A percentile compares a stretch with the other conserved stretches of the same genome.
Evolutionary conservation across 2,888 invertebrate species (phyloP).

Genomic region (Formica aserva): DNA sequence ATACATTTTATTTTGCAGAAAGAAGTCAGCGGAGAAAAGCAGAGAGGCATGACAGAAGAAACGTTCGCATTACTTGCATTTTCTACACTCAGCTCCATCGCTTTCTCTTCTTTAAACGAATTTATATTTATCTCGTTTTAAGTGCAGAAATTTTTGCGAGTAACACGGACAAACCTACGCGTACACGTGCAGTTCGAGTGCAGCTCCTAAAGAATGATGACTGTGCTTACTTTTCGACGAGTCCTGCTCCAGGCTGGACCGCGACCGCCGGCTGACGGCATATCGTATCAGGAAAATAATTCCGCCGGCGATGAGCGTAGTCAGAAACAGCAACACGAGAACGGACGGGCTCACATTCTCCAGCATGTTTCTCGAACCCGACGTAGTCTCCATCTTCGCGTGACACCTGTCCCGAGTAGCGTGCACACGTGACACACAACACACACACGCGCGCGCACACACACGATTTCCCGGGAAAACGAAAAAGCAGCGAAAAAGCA

Average conservation of each 20-base stretch:
- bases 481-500: background rate
- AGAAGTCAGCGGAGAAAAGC: background rate
- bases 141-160: background rate
- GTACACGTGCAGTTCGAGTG: background rate
- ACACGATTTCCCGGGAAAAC: background rate
- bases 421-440: constrained; percentile 14
- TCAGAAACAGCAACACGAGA: constrained; percentile 50
- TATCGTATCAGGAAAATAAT: constrained; percentile 70
- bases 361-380: background rate
- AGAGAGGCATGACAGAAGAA: background rate
- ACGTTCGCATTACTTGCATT: background rate
- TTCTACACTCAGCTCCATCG: background rate
- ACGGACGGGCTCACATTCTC: constrained; percentile 54
- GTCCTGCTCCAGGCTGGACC: constrained; percentile 57
- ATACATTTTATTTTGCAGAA: background rate
- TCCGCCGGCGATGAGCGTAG: constrained; percentile 70
- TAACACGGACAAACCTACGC: background rate
- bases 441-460: background rate
- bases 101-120: background rate
- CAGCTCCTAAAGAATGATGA: background rate
- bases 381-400: constrained; percentile 68
- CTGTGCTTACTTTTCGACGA: constrained; percentile 73
- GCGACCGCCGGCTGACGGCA: constrained; percentile 70
- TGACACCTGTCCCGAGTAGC: constrained; percentile 11
- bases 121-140: background rate